Percentiles rank a stretch among this genome's conserved stretches.
Evolutionary conservation across 2,113 vertebrate species (phyloP).

Genomic region (Engraulis encrasicolus): DNA sequence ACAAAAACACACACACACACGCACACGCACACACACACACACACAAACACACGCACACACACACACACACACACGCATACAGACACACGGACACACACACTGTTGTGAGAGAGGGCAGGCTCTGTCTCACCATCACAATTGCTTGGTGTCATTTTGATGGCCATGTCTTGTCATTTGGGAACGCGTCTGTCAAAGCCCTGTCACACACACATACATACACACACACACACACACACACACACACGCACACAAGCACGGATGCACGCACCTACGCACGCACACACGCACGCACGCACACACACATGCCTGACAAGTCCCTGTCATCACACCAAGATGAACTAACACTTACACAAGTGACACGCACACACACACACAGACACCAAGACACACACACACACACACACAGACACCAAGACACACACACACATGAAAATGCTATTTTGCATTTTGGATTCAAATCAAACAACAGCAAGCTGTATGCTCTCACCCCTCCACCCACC

Average conservation of each 20-base stretch:
- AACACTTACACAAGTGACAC: too few species aligned
- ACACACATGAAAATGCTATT: conserved; percentile 70
- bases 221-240: conserved; percentile 62
- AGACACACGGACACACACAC: conserved; percentile 7
- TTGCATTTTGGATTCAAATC: conserved; percentile 66
- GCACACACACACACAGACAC: too few species aligned
- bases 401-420: too few species aligned
- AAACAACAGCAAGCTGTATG: conserved; percentile 7
- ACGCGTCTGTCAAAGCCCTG: conserved; percentile 64
- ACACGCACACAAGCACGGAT: conserved; percentile 61
- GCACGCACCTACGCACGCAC: too few species aligned
- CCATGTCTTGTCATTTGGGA: conserved; percentile 66
- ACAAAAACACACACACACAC: too few species aligned
- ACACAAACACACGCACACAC: too few species aligned
- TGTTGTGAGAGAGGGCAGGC: conserved; percentile 1
- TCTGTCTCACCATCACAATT: conserved; percentile 39
- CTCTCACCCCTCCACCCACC: not conserved
- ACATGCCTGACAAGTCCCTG: too few species aligned
- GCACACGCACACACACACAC: too few species aligned
- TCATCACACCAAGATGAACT: too few species aligned
- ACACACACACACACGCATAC: conserved; percentile 19
- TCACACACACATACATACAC: conserved; percentile 65
- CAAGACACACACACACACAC: too few species aligned
- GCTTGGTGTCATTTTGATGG: conserved; percentile 44
- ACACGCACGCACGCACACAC: conserved; percentile 63